These are phyloP conservation scores for Drosophila merina DNA, from an alignment of 2,888 invertebrate genomes.

Conservation along the genomic window DNA sequence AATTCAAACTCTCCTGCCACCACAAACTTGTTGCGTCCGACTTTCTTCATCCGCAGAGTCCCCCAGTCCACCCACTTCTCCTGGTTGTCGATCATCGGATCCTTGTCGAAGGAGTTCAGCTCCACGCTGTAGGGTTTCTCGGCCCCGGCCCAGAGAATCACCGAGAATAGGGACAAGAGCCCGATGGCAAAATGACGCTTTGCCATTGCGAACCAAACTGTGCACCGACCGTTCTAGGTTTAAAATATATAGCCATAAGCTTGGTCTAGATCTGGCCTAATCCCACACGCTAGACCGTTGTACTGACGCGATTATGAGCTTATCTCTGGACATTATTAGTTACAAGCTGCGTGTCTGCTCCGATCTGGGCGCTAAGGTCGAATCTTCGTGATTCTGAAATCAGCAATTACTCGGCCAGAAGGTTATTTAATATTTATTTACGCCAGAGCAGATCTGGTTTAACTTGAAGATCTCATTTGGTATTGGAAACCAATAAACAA, in stretches of 20 bases:
- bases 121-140: slow-evolving; percentile 67
- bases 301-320: not conserved
- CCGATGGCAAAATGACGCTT: slow-evolving; percentile 14
- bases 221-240: not conserved
- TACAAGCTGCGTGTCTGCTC: not conserved
- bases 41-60: slow-evolving; percentile 70
- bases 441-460: not conserved
- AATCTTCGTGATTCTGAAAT: not conserved
- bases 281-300: slow-evolving; percentile 27
- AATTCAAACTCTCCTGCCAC: slow-evolving; percentile 65
- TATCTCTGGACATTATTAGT: not conserved
- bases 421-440: not conserved
- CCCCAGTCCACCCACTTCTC: slow-evolving; percentile 73
- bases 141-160: slow-evolving; percentile 16
- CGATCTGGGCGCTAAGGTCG: not conserved
- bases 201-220: slow-evolving; percentile 32
- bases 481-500: not conserved
- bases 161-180: slow-evolving; percentile 32
- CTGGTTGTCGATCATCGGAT: slow-evolving; percentile 55
- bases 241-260: not conserved
- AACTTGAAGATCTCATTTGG: too few species aligned
- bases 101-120: slow-evolving; percentile 67
- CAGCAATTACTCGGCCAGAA: too few species aligned
- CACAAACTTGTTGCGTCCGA: slow-evolving; percentile 64
- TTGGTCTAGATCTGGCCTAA: not conserved